phyloP scores from a whole-genome alignment of 2,113 vertebrate genomes.

The Toxostoma redivivum region DNA sequence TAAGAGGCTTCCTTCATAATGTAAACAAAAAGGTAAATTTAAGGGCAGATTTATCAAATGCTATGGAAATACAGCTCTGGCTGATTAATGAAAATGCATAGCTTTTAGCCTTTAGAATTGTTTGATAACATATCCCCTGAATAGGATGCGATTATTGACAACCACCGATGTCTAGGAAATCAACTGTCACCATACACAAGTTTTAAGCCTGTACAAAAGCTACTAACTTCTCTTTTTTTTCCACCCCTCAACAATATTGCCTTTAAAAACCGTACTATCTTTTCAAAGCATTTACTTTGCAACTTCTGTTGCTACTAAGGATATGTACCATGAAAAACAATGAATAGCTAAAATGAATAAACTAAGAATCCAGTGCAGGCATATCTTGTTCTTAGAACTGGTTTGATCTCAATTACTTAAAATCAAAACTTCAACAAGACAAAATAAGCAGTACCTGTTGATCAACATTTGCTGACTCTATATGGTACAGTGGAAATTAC shows the following conservation, averaged over 20 bases:
- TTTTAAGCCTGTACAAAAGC: neutral
- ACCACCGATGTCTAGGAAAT: neutral
- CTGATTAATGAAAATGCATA: neutral
- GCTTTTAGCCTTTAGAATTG: neutral
- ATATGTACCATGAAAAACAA: neutral
- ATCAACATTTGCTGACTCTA: slow-evolving; percentile 43
- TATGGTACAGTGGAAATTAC: neutral
- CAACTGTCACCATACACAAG: neutral
- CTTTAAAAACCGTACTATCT: neutral
- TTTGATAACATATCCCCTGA: neutral
- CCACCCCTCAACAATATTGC: neutral
- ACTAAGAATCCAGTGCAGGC: neutral
- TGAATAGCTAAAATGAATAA: neutral
- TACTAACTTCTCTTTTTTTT: neutral
- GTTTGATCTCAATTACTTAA: neutral
- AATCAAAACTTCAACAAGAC: slow-evolving; percentile 4
- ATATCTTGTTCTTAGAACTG: neutral
- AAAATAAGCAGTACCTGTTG: slow-evolving; percentile 9
- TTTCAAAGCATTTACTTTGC: neutral
- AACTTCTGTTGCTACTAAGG: neutral
- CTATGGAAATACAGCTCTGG: neutral
- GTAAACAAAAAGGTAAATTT: neutral
- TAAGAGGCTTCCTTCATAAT: neutral
- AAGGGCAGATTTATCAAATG: neutral
- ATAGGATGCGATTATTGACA: neutral